phyloP scores from a whole-genome alignment of 2,888 invertebrate genomes.

The Lepidonotus clava region DNA sequence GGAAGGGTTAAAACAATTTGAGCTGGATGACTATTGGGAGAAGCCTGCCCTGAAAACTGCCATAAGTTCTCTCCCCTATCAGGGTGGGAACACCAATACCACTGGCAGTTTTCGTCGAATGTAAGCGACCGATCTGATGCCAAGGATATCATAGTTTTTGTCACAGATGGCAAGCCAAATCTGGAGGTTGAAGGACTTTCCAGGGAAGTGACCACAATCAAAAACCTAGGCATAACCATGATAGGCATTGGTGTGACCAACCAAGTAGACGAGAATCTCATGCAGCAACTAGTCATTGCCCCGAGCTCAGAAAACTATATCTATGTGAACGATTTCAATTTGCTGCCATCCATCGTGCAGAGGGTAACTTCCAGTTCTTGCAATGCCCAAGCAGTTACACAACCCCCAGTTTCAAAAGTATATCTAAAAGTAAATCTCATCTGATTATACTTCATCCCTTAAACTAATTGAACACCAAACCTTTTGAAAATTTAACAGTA shows the following conservation, averaged over 20 bases:
- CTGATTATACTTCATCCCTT: no score
- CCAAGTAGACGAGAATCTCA: not conserved
- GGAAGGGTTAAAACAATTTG: not conserved
- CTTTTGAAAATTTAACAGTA: not conserved
- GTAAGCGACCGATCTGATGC: not conserved
- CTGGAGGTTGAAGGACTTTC: not conserved
- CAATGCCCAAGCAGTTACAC: not conserved
- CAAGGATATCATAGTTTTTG: not conserved
- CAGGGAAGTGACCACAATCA: no score
- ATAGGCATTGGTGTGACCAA: not conserved
- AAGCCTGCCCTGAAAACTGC: not conserved
- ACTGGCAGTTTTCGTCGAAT: not conserved
- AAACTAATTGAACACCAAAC: not conserved
- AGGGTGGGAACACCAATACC: constrained; percentile 16
- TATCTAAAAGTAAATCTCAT: no score
- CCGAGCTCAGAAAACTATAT: constrained; percentile 9
- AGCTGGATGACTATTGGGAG: not conserved
- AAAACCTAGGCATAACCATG: no score
- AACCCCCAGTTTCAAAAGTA: not conserved
- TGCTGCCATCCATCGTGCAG: not conserved
- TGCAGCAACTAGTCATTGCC: not conserved
- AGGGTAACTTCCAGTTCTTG: not conserved
- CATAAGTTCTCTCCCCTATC: not conserved
- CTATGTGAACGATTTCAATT: constrained; percentile 23
- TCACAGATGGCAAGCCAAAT: constrained; percentile 41